A percentile compares a stretch with the other conserved stretches of the same genome.
Evolutionary conservation across 2,113 vertebrate species (phyloP).

Genomic region (Loxodonta africana): DNA sequence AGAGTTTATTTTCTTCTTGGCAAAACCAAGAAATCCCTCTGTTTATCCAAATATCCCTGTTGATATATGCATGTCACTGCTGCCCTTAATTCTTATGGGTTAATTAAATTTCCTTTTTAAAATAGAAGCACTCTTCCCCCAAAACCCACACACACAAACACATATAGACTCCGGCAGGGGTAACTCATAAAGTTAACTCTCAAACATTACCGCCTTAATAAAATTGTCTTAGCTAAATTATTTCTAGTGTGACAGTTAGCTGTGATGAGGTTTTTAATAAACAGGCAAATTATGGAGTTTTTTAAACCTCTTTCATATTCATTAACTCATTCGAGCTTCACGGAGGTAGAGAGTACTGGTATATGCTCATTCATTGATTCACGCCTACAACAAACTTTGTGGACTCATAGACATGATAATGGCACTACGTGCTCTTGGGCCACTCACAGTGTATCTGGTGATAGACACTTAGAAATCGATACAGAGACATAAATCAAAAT

Average conservation of each 20-base stretch:
- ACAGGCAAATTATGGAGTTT: constrained; percentile 21
- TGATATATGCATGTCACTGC: neutral
- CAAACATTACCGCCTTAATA: constrained; percentile 45
- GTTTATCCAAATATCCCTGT: constrained; percentile 21
- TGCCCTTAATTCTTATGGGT: neutral
- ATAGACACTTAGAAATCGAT: neutral
- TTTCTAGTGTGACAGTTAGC: constrained; percentile 48
- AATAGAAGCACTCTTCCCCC: neutral
- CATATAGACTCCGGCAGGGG: neutral
- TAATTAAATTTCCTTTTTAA: constrained; percentile 59
- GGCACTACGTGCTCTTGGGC: neutral
- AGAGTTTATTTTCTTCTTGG: constrained; percentile 46
- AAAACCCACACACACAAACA: constrained; percentile 16
- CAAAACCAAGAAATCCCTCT: constrained; percentile 50
- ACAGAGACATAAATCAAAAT: neutral
- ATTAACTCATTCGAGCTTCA: neutral
- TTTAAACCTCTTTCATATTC: constrained; percentile 37
- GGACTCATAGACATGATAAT: neutral
- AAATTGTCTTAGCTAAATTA: constrained; percentile 63
- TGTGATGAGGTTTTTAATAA: constrained; percentile 36
- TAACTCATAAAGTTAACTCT: constrained; percentile 3
- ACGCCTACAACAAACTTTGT: neutral
- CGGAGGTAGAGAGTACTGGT: neutral
- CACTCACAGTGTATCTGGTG: neutral
- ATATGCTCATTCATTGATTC: neutral